Conservation (phyloP, 2,113 vertebrate genomes). For the Myrmecophaga tridactyla region DNA sequence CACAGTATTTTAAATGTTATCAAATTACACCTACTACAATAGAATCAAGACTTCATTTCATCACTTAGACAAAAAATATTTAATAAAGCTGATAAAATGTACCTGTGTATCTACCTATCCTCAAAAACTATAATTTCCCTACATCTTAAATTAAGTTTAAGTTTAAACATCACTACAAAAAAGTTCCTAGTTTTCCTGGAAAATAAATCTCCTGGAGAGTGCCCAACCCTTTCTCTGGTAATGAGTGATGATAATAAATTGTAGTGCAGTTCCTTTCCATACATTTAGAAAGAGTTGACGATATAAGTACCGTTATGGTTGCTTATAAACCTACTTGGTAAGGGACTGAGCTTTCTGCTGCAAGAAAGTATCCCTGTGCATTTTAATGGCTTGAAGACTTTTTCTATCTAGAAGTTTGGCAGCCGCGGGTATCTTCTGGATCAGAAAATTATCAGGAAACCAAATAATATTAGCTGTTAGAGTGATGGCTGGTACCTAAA, state of each 20-base stretch:
- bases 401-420: constrained; percentile 97
- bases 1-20: background rate
- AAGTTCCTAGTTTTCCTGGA: background rate
- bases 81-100: background rate
- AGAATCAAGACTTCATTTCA: background rate
- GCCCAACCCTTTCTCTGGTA: background rate
- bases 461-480: constrained; percentile 96
- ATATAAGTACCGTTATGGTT: background rate
- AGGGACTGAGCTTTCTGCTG: constrained; percentile 94
- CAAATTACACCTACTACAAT: background rate
- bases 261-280: background rate
- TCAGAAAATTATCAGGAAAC: constrained; percentile 96
- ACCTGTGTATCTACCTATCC: background rate
- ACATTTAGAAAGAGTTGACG: background rate
- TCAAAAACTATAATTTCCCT: background rate
- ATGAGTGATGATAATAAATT: background rate
- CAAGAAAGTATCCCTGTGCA: constrained; percentile 91
- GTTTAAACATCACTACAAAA: background rate
- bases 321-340: constrained; percentile 88
- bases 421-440: constrained; percentile 91
- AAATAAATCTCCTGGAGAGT: background rate
- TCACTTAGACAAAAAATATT: constrained; percentile 23
- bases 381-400: constrained; percentile 89
- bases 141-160: constrained; percentile 10
- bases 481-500: constrained; percentile 96